Base-by-base conservation (phyloP, 2,113 vertebrate genomes). In the Paracanthobrama guichenoti region DNA sequence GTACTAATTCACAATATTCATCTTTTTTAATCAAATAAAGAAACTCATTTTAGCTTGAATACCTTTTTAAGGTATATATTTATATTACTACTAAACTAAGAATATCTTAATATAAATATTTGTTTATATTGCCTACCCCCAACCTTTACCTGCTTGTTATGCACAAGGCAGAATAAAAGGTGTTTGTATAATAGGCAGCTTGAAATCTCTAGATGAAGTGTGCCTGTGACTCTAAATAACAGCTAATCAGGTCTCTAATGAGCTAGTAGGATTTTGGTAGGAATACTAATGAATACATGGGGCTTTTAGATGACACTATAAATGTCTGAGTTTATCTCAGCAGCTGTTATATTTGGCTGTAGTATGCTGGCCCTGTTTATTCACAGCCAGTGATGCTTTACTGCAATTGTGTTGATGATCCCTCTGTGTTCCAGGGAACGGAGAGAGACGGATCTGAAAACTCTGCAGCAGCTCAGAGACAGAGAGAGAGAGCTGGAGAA, bases 401-500 rank as follows among this genome's bases (percentile, higher is more conserved):
- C 60, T 3, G 11, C 42, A 44, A 1, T 80, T 80, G 60, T 53
- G 62, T 20, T 81, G 79, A 55, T 71, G 78, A 67, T 46, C 39
- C 16, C 18, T 11, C 64, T 82, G 50, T 39, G 13, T 76, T 83
- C 76, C 39, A 85, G 76, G 1, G 16, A 88, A 26, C 86, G 91
- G 86, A 95, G 92, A 82, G 87, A 79, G n/a, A 86, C 13, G 0
- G 90, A 95, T 71, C 90, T 93, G 84, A 77, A 90, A 42, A 90
- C 92, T 44, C 89, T 94, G 86, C 90, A 92, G 79, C 89, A 95
- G 87, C 84, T 93, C 8, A 89, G 91, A 48, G 86, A 87, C 14
- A 77, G 67, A 48, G 80, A 83, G 85, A 90, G 6, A 10, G 91
- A 91, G 46, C 79, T 93, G 14, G 90, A 86, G 73, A 84, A 66